Evolutionary conservation across 2,797 vertebrate species (phyloP).

Genomic region (Argya squamiceps): DNA sequence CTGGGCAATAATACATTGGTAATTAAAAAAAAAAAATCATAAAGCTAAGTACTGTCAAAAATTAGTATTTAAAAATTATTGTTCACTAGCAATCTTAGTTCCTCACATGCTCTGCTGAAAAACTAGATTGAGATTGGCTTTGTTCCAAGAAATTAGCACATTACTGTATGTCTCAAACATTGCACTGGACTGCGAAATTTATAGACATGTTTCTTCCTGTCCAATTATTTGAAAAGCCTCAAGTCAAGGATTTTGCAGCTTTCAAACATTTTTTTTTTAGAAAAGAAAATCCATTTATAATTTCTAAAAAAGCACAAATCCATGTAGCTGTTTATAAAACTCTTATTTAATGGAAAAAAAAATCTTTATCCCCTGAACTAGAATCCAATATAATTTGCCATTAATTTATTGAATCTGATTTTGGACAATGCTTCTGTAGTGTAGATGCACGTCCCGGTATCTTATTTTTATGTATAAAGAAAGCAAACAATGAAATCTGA

Average conservation of each 20-base stretch:
- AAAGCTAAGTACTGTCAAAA: conserved; percentile 43
- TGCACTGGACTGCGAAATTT: conserved; percentile 56
- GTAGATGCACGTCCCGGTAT: conserved; percentile 79
- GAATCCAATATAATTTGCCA: conserved; percentile 75
- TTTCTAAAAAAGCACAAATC: conserved; percentile 83
- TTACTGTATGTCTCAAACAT: conserved; percentile 41
- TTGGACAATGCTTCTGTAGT: conserved; percentile 82
- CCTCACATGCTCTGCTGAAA: conserved; percentile 60
- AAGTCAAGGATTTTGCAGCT: conserved; percentile 76
- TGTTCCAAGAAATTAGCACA: conserved; percentile 48
- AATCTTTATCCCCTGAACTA: conserved; percentile 78
- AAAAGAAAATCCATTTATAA: conserved; percentile 68
- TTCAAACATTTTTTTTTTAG: conserved; percentile 57
- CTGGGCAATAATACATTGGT: conserved; percentile 55
- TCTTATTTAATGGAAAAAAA: conserved; percentile 72
- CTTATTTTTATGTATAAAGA: conserved; percentile 79
- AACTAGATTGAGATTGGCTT: conserved; percentile 53
- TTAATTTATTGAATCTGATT: conserved; percentile 81
- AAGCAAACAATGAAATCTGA: conserved; percentile 64
- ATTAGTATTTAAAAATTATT: background rate
- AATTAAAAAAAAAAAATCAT: background rate
- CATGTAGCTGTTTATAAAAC: conserved; percentile 75
- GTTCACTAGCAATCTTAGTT: conserved; percentile 38
- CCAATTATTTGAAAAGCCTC: conserved; percentile 69
- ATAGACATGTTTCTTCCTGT: conserved; percentile 63